phyloP scores from a whole-genome alignment of 2,113 vertebrate species.

The Tonatia bakeri region DNA sequence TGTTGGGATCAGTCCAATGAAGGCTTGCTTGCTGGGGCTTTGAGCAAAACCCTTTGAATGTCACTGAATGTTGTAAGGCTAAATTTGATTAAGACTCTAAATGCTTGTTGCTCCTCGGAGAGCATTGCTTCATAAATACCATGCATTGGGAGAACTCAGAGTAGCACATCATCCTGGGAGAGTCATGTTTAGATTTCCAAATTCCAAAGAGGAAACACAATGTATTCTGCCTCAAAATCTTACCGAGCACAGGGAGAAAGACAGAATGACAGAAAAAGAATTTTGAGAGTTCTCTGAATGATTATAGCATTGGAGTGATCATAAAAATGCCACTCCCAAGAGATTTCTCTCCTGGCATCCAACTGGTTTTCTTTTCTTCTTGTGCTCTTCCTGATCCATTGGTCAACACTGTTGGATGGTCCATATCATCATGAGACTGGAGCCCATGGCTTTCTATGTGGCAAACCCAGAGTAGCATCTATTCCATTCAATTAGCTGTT shows the following conservation, averaged over 20 bases:
- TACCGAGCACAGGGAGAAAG: neutral
- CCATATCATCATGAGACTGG: neutral
- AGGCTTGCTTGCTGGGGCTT: neutral
- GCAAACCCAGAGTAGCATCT: neutral
- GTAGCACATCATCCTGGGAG: neutral
- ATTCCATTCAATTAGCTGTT: neutral
- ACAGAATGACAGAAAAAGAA: neutral
- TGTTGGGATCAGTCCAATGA: neutral
- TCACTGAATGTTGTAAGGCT: neutral
- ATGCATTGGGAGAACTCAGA: neutral
- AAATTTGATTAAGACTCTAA: neutral
- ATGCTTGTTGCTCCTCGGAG: neutral
- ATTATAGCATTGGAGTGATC: neutral
- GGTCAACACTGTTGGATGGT: neutral
- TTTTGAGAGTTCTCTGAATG: neutral
- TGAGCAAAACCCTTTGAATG: conserved; percentile 43
- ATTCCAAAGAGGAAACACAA: neutral
- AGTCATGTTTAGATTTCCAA: neutral
- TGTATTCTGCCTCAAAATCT: neutral
- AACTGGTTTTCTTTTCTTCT: neutral
- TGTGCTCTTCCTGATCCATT: neutral
- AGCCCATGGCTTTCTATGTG: neutral
- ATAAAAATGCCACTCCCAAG: neutral
- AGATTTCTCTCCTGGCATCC: neutral
- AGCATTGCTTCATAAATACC: neutral